Evolutionary conservation across 2,797 vertebrate species (phyloP), one percentile per base, ranked within the genome.

Genomic region (Tauraco hartlaubi): DNA sequence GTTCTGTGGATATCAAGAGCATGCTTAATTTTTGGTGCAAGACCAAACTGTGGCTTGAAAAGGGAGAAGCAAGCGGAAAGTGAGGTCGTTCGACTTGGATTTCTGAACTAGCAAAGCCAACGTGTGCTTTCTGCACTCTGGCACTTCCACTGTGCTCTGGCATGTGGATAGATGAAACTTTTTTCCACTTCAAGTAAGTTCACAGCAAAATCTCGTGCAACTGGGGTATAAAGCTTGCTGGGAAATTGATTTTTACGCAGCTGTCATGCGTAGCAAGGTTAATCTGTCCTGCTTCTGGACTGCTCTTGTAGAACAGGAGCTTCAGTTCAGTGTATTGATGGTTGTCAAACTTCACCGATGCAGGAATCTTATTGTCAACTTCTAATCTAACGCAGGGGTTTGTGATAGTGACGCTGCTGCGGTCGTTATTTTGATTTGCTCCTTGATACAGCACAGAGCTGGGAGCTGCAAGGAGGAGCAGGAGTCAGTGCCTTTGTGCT

Each of bases 331-430:
- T 48, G 5, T n/a, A 7, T 29, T 13, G 41, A 20, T 33, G 44
- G 29, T 31, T 80, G 37, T 59, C 52, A 75, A 25, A 68, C 20
- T 43, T 26, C 5, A 25, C 46, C 25, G 39, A 11, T 52, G 16
- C 15, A 58, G 25, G 44, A 73, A 9, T 63, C 6, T 31, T 35
- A 15, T 58, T 73, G 73, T 63, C 43, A 63, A 11, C 12, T 48
- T 67, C 15, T 41, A 51, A 46, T 28, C 15, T 63, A 41, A 15
- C 9, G 7, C 28, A 31, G 76, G 55, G 9, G 13, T 68, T 54
- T 11, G 9, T 21, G 49, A 3, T 22, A 17, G 26, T 62, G 6
- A 17, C 1, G 11, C 26, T 15, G 19, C 31, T 52, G 0, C 3
- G 6, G 31, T 33, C 7, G 0, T 48, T n/a, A 10, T 37, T 85